A percentile compares a stretch with the other conserved stretches of the same genome.
Evolutionary conservation across 1,140 invertebrate genomes (phyloP).

Genomic region (Heliconius himera): DNA sequence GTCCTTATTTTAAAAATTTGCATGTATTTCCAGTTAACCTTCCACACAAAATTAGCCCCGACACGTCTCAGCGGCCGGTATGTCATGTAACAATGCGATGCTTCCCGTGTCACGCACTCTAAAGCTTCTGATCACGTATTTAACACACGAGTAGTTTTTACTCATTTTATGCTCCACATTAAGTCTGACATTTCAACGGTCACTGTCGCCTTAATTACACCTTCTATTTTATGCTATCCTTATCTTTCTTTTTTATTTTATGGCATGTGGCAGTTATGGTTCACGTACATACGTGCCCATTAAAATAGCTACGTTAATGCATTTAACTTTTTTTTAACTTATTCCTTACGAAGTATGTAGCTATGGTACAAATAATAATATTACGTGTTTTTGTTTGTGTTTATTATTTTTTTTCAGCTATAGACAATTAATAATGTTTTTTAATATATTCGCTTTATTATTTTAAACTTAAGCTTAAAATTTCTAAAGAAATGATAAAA

Average conservation of each 20-base stretch:
- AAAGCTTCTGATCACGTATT: slow-evolving; percentile 38
- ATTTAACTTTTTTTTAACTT: slow-evolving; percentile 12
- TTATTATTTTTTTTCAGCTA: no score
- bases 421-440: no score
- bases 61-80: slow-evolving; percentile 15
- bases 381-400: not conserved
- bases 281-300: slow-evolving; percentile 27
- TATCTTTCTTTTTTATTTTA: slow-evolving; percentile 37
- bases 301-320: slow-evolving; percentile 29
- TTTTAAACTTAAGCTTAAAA: no score
- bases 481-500: no score
- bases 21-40: not conserved
- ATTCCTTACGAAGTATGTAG: not conserved
- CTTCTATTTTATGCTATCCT: slow-evolving; percentile 46
- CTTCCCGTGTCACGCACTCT: slow-evolving; percentile 24
- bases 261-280: slow-evolving; percentile 32
- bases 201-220: slow-evolving; percentile 58
- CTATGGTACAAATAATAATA: not conserved
- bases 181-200: slow-evolving; percentile 66
- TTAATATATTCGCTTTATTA: no score
- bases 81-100: slow-evolving; percentile 22
- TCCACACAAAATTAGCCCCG: not conserved
- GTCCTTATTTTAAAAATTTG: not conserved
- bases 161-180: slow-evolving; percentile 53
- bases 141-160: slow-evolving; percentile 46